Base-by-base conservation (phyloP, 92 coral and sea anemone species). In the Epizoanthus stellaris region DNA sequence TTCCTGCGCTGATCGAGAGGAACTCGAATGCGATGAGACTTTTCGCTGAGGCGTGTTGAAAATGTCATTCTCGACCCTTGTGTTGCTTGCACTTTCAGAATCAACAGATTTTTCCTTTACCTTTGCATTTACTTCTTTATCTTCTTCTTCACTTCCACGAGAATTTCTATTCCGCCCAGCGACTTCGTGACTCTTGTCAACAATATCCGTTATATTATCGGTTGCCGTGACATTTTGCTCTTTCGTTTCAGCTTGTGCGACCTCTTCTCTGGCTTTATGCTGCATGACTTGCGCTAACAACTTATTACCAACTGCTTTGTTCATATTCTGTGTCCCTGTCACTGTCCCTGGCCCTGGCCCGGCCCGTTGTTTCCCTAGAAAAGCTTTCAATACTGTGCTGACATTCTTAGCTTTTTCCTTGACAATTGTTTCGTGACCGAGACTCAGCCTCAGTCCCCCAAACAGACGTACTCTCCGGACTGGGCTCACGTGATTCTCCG, bases 391-490 rank as follows among this genome's bases (percentile, higher is more conserved):
- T 45, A 86, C 93, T 53, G 87, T 73, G 56, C 70, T 86, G 16
- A 91, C 93, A 60, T 82, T 80, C 49, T 90, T 79, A 75, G 93
- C 77, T 80, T 97, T 91, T 42, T 83, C 92, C 59, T 89, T 82
- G 67, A 86, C 76, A 56, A 94, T 93, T 56, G 87, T 88, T 62
- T 86, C 85, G 60, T 88, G 84, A 5, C 94, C 95, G 70, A 92
- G 87, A 80, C 97, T 95, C 49, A 93, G 80, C 30, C 97, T 85
- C 67, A 94, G 60, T 52, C 98, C 99, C 38, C 99, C 99, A 81
- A 97, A 49, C 43, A 89, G 76, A 64, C 86, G 85, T 36, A 87
- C 93, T 67, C 88, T 89, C 86, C 88, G 90, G 45, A 88, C 89
- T 25, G 85, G 80, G 23, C 88, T 67, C 67, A 84, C 81, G 67